Percentiles rank a stretch among this genome's conserved stretches.
phyloP scores from a whole-genome alignment of 2,113 vertebrate species.

The Nothoprocta pentlandii region DNA sequence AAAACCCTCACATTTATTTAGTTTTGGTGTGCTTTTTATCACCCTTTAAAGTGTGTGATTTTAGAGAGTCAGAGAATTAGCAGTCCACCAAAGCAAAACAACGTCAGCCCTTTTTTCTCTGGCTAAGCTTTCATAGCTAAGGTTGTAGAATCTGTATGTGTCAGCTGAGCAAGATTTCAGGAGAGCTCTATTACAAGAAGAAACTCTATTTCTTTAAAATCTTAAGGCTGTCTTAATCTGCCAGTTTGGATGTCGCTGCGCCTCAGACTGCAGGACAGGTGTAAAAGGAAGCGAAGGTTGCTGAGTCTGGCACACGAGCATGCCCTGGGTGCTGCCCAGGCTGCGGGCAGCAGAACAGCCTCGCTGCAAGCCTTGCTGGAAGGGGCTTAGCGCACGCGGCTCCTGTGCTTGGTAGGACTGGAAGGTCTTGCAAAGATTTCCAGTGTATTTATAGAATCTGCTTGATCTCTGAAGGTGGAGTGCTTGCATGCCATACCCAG shows the following conservation, averaged over 20 bases:
- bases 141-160: background rate
- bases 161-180: background rate
- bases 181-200: background rate
- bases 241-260: background rate
- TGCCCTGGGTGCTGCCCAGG: background rate
- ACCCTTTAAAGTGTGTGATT: background rate
- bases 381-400: background rate
- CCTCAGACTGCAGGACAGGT: background rate
- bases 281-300: background rate
- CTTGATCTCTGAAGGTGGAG: background rate
- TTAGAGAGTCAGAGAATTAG: background rate
- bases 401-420: background rate
- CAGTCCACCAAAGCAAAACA: background rate
- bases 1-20: background rate
- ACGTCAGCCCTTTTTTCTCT: background rate
- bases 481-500: background rate
- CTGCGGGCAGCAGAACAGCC: background rate
- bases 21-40: background rate
- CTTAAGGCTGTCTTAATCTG: background rate
- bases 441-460: background rate
- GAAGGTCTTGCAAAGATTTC: background rate
- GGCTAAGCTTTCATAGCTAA: background rate
- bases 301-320: background rate
- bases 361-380: background rate
- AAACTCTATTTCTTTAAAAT: background rate